phyloP scores from a whole-genome alignment of 2,113 vertebrate species.

The Haemorhous mexicanus region DNA sequence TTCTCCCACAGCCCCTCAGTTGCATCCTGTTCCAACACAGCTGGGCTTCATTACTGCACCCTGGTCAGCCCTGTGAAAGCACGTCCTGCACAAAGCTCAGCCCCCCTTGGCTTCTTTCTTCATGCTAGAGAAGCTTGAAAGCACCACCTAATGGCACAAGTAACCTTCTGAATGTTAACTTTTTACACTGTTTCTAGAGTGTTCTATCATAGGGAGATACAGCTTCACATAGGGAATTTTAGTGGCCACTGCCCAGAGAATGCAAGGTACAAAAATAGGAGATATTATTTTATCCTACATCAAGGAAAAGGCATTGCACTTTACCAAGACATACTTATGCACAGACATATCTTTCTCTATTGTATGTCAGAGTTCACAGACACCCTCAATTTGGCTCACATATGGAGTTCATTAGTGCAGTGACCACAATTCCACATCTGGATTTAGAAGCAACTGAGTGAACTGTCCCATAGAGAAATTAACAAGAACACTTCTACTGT shows the following conservation, averaged over 20 bases:
- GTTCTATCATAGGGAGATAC: neutral
- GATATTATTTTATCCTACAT: neutral
- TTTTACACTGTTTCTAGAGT: neutral
- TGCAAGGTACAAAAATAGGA: neutral
- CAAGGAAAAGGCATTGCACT: neutral
- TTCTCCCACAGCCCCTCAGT: neutral
- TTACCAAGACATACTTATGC: neutral
- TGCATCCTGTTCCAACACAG: neutral
- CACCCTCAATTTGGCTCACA: neutral
- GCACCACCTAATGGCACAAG: conserved; percentile 24
- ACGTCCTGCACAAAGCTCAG: neutral
- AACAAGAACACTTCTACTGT: neutral
- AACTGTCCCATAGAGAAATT: neutral
- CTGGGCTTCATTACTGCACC: conserved; percentile 3
- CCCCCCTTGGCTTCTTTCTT: neutral
- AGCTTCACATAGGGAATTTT: neutral
- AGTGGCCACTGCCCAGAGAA: neutral
- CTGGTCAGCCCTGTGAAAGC: neutral
- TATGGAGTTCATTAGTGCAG: neutral
- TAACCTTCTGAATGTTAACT: neutral
- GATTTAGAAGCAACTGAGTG: neutral
- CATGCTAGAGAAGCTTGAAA: conserved; percentile 2
- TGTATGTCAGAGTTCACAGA: neutral
- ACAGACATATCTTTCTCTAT: neutral
- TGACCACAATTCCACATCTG: neutral